phyloP scores from a whole-genome alignment of 2,113 vertebrate genomes.

The Seriola aureovittata region DNA sequence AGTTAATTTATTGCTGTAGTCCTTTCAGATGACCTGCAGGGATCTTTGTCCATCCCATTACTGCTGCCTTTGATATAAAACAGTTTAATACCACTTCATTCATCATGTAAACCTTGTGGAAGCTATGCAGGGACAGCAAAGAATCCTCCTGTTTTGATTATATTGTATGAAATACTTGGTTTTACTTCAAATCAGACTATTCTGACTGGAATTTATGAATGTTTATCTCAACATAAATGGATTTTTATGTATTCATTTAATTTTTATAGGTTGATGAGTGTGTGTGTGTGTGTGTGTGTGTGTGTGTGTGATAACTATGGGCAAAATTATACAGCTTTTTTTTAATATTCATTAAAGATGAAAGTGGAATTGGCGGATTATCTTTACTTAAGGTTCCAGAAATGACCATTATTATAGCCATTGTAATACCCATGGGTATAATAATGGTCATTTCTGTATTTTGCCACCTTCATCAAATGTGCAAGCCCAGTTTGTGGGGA shows the following conservation, averaged over 20 bases:
- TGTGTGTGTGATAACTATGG: not conserved
- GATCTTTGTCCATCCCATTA: constrained; percentile 5
- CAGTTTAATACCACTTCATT: constrained; percentile 17
- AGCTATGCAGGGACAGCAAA: not conserved
- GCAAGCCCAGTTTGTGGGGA: too few species aligned
- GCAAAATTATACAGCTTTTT: not conserved
- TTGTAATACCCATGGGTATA: too few species aligned
- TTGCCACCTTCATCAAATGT: too few species aligned
- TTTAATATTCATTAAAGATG: not conserved
- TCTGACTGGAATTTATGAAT: not conserved
- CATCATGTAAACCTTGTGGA: constrained; percentile 14
- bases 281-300: not conserved
- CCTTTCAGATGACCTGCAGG: not conserved
- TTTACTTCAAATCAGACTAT: not conserved
- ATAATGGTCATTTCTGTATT: too few species aligned
- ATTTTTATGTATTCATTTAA: not conserved
- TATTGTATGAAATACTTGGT: too few species aligned
- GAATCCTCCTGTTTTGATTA: not conserved
- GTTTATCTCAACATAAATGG: not conserved
- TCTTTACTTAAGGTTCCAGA: too few species aligned
- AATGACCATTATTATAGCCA: too few species aligned
- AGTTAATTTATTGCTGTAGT: constrained; percentile 20
- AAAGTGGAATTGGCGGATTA: not conserved
- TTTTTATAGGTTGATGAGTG: not conserved
- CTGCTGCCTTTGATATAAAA: constrained; percentile 24